phyloP scores from a whole-genome alignment of 2,113 vertebrate genomes.

The Alligator mississippiensis region DNA sequence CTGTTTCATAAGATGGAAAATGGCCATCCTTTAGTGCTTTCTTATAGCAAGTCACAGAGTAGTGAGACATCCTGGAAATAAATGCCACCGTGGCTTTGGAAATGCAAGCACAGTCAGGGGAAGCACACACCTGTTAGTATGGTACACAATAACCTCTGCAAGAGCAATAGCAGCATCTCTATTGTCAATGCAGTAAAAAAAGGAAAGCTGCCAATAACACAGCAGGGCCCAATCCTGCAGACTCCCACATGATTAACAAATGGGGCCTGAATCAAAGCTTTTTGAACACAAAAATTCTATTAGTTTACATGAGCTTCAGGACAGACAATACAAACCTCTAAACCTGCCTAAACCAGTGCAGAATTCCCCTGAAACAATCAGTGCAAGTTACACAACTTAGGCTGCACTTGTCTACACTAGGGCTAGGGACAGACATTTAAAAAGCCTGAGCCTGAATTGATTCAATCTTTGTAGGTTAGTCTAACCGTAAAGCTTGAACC shows the following conservation, averaged over 20 bases:
- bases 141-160: not conserved
- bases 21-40: not conserved
- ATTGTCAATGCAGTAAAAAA: not conserved
- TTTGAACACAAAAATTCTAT: not conserved
- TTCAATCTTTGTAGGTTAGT: too few species aligned
- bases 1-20: not conserved
- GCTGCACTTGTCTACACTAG: too few species aligned
- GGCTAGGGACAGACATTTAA: too few species aligned
- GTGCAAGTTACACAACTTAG: too few species aligned
- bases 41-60: not conserved
- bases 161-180: not conserved
- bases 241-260: not conserved
- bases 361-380: too few species aligned
- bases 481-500: too few species aligned
- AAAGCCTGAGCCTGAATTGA: too few species aligned
- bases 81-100: not conserved
- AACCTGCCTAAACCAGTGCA: too few species aligned
- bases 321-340: not conserved
- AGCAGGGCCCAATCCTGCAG: not conserved
- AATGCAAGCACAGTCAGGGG: not conserved
- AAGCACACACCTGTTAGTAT: accelerated
- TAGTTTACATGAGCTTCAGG: not conserved
- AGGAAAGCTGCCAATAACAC: not conserved
- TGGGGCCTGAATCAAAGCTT: not conserved
- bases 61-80: not conserved